Percentiles rank a stretch among this genome's conserved stretches.
Evolutionary conservation across 2,113 vertebrate species (phyloP).

Genomic region (Phocoena phocoena): DNA sequence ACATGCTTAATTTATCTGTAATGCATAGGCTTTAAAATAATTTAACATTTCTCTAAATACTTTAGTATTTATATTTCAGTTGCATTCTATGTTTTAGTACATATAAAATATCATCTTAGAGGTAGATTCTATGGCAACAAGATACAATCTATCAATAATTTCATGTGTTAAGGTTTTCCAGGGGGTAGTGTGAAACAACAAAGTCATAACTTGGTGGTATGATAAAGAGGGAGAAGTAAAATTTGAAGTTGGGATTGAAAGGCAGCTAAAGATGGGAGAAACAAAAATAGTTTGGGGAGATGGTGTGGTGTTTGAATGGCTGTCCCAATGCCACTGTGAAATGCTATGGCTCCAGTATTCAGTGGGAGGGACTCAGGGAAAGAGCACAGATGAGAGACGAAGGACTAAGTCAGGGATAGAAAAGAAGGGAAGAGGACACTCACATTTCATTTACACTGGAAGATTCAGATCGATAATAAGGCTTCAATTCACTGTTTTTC

Average conservation of each 20-base stretch:
- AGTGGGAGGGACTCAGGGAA: neutral
- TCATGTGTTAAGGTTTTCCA: neutral
- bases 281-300: neutral
- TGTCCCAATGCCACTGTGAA: neutral
- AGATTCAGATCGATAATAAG: neutral
- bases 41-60: slow-evolving; percentile 36
- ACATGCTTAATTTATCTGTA: neutral
- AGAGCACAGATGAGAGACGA: neutral
- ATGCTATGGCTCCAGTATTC: neutral
- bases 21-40: neutral
- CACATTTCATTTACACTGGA: neutral
- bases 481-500: neutral
- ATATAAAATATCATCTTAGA: neutral
- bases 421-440: neutral
- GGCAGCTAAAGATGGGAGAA: neutral
- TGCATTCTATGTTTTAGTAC: neutral
- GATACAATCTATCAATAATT: neutral
- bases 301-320: neutral
- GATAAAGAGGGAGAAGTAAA: neutral
- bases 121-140: neutral
- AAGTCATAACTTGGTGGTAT: neutral
- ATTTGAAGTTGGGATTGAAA: neutral
- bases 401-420: neutral
- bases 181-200: neutral
- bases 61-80: slow-evolving; percentile 23